A percentile compares a stretch with the other conserved stretches of the same genome.
Evolutionary conservation across 2,888 invertebrate species (phyloP).

Genomic region (Germaria angustata): DNA sequence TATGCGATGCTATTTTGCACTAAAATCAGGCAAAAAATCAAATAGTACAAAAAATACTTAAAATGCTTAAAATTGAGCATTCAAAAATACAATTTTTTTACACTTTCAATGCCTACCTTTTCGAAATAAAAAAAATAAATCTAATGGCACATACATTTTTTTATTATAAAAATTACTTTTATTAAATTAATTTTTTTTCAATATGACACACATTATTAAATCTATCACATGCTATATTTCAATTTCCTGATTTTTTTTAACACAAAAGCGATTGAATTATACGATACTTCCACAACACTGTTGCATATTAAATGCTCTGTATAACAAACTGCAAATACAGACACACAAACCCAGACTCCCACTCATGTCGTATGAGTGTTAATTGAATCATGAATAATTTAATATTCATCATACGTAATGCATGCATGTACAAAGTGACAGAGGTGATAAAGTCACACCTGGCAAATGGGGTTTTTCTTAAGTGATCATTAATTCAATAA

Average conservation of each 20-base stretch:
- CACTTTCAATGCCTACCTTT: no score
- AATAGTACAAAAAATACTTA: no score
- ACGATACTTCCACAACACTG: neutral
- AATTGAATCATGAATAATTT: constrained; percentile 49
- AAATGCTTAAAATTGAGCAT: no score
- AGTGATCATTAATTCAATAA: constrained; percentile 40
- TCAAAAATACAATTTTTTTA: no score
- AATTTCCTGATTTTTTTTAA: neutral
- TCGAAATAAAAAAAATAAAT: no score
- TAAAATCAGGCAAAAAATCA: no score
- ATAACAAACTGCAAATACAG: neutral
- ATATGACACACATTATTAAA: neutral
- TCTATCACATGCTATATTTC: neutral
- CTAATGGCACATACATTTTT: no score
- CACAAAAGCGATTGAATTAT: neutral
- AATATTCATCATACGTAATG: constrained; percentile 43
- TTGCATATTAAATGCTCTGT: no score
- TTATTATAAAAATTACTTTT: no score
- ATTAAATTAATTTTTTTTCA: no score
- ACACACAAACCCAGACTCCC: neutral
- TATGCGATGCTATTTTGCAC: no score
- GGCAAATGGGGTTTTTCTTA: neutral
- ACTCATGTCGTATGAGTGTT: constrained; percentile 37
- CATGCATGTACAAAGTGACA: neutral
- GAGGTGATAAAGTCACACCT: constrained; percentile 34